Base-by-base conservation (phyloP, 2,888 invertebrate species). In the Cancer borealis region DNA sequence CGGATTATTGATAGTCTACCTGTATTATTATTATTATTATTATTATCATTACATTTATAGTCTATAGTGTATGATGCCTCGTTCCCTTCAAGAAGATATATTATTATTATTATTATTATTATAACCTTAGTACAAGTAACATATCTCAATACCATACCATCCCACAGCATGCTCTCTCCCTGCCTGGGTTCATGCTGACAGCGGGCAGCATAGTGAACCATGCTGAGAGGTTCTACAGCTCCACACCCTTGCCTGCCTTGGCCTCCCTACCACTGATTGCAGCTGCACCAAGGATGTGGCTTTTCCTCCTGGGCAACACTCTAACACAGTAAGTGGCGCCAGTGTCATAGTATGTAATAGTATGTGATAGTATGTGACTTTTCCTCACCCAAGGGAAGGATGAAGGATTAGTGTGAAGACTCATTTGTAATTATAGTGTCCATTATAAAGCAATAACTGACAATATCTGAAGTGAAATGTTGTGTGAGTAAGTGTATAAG, bases 111-210 rank as follows among this genome's bases (percentile, higher is more conserved):
- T 39, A 39, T 39, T 39, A 21, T 14, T 1, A 14, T 21, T 1
- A 5, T 66, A 5, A 14, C 3, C 12, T 14, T 21, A 21, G 66
- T 66, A 21, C 30, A 39, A 60, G 60, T 60, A 3, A 2, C 21
- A 21, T 60, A n/a, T 39, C 17, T 39, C 39, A 39, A 39, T 39
- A 30, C 39, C 10, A 8, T 2, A 14, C 84, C 17, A 3, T 17
- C 21, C 97, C 97, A 95, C 97, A 98, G 97, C 99, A 99, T 97
- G 97, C 98, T 93, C 96, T 99, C 94, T 98, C 99, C 0, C 96
- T 99, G 95, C 99, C 99, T 6, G 98, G 98, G 95, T 99, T 99
- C 97, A 96, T 98, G 39, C 97, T 99, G 0, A 97, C 99, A 95
- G 97, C 97, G 17, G 96, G 97, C 12, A 99, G 99, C 96, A 97